Evolutionary conservation across 1,140 invertebrate genomes (phyloP).

Genomic region (Parasteatoda tepidariorum): DNA sequence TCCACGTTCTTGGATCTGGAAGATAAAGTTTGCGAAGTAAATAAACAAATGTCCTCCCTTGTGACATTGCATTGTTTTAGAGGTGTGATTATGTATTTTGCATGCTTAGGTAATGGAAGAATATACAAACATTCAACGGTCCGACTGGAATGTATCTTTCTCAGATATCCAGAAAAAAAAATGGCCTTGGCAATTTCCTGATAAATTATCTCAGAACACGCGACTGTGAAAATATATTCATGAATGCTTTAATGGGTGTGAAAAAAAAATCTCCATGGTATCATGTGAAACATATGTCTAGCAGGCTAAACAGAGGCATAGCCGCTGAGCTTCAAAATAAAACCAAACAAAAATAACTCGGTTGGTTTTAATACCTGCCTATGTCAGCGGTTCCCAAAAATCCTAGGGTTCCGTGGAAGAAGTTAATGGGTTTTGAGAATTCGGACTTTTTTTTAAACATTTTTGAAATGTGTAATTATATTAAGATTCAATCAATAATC

Average conservation of each 20-base stretch:
- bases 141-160: neutral
- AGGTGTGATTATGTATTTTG: neutral
- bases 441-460: too few relatives aligned
- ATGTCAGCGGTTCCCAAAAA: neutral
- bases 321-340: too few relatives aligned
- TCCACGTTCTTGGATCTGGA: conserved; percentile 94
- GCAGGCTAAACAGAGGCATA: too few relatives aligned
- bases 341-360: neutral
- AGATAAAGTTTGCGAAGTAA: neutral
- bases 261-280: neutral
- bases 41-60: neutral
- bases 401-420: neutral
- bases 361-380: neutral
- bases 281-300: neutral
- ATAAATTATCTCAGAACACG: neutral
- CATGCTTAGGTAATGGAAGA: neutral
- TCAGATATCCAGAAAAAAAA: neutral
- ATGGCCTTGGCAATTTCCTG: neutral
- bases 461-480: too few relatives aligned
- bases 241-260: neutral
- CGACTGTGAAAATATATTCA: neutral
- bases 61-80: neutral
- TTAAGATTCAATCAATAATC: too few relatives aligned
- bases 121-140: neutral
- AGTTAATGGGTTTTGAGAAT: too few relatives aligned